Evolutionary conservation across 2,888 invertebrate genomes (phyloP), one percentile per base, ranked within the genome.

Genomic region (Sphaerophoria rueppellii): DNA sequence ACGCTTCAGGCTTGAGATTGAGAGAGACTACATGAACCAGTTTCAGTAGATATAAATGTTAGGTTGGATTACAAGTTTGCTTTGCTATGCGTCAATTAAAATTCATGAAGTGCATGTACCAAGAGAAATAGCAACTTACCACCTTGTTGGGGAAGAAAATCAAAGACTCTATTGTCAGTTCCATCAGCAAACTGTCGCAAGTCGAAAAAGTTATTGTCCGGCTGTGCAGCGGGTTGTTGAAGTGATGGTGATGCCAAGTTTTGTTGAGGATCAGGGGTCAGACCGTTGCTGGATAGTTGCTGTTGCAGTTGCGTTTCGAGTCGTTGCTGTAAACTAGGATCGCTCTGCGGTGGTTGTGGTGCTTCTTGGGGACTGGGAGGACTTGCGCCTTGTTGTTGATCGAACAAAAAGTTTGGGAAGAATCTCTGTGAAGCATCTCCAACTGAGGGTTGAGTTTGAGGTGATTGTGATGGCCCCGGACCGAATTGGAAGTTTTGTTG

Each of bases 141-240:
- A 11, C 67, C 48, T 14, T 67, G 67, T 55, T 81, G 81, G 0
- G 73, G 40, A 58, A 24, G 24, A 24, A 81, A 85, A 61, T 77
- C 81, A 48, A 80, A 81, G 65, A 77, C 73, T 52, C 69, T 85
- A 58, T 85, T 85, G 77, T 81, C 77, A 48, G 32, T 46, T 4
- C 75, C 80, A n/a, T n/a, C n/a, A 54, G 76, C 40, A 48, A 85
- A 85, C 54, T 80, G 83, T 1, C 76, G 55, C 16, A 76, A 61
- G 54, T 85, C 83, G 63, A 85, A 80, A 57, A 58, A 54, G 7
- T 34, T 58, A 50, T 71, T 83, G 40, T 57, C 43, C 4, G 50
- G 6, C 52, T 75, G 83, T 6, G 55, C 61, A 6, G 40, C 35
- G 24, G 24, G 24, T 35, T 14, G 35, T 55, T 61, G 55, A 43